phyloP scores from a whole-genome alignment of 2,888 invertebrate species.

The Ophion ellenae region DNA sequence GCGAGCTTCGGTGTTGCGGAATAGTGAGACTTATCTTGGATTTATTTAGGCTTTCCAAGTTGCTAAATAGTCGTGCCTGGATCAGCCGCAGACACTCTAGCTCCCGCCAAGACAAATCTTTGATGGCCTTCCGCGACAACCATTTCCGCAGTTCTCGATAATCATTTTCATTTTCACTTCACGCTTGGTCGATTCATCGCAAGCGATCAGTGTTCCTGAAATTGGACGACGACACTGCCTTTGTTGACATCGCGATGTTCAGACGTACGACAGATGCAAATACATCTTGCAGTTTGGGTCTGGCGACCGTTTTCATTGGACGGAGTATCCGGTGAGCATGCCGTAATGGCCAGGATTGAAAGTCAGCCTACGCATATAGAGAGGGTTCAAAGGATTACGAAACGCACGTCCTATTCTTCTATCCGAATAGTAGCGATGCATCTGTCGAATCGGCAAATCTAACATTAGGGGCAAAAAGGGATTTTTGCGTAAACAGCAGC shows the following conservation, averaged over 20 bases:
- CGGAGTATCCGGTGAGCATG: background rate
- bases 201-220: background rate
- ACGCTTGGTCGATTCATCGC: too few relatives aligned
- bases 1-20: background rate
- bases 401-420: slow-evolving; percentile 3
- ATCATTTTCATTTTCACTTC: too few relatives aligned
- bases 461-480: slow-evolving; percentile 57
- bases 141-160: background rate
- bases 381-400: slow-evolving; percentile 53
- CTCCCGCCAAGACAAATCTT: background rate
- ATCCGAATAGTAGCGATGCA: slow-evolving; percentile 34
- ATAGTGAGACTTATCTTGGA: background rate
- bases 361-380: background rate
- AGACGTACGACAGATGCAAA: slow-evolving; percentile 39
- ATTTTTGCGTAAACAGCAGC: slow-evolving; percentile 78
- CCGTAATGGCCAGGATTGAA: too few relatives aligned
- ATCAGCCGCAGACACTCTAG: background rate
- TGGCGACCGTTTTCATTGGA: slow-evolving; percentile 25
- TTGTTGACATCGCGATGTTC: background rate
- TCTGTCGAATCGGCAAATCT: slow-evolving; percentile 60
- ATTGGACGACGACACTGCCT: background rate
- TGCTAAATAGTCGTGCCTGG: background rate
- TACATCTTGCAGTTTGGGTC: background rate
- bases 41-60: slow-evolving; percentile 15
- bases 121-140: background rate